Conservation (phyloP, 2,888 invertebrate species). For the Iphiclides podalirius region DNA sequence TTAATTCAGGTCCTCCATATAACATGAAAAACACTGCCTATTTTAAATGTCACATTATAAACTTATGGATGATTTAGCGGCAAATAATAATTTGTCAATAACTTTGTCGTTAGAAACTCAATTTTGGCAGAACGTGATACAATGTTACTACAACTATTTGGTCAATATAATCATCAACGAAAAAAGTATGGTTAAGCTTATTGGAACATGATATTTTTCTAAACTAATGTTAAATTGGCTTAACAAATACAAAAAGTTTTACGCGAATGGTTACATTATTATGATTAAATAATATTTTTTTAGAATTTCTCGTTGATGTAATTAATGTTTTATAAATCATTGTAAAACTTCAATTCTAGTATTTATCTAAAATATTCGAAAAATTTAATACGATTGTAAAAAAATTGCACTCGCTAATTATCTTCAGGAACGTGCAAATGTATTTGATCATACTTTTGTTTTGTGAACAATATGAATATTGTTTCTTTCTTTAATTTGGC, state of each 20-base stretch:
- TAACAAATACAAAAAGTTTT: conserved; percentile 48
- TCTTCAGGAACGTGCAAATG: conserved; percentile 35
- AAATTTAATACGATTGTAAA: conserved; percentile 12
- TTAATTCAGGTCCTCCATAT: not conserved
- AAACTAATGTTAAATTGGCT: conserved; percentile 56
- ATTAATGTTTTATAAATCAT: conserved; percentile 50
- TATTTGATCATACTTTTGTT: conserved; percentile 40
- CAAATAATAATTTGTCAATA: not conserved
- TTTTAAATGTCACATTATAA: conserved; percentile 13
- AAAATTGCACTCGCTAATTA: not conserved
- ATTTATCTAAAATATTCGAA: conserved; percentile 32
- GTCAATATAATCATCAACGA: conserved; percentile 42
- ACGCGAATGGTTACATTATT: conserved; percentile 39
- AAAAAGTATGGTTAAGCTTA: conserved; percentile 44
- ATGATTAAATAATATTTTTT: conserved; percentile 19
- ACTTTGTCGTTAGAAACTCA: not conserved
- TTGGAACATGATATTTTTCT: conserved; percentile 55
- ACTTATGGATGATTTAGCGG: not conserved
- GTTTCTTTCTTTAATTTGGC: conserved; percentile 39
- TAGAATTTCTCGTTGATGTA: conserved; percentile 51
- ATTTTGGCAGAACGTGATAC: conserved; percentile 21
- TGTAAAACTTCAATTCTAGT: conserved; percentile 43
- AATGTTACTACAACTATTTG: conserved; percentile 28
- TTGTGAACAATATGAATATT: conserved; percentile 39
- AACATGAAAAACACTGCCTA: conserved; percentile 3